A percentile compares a stretch with the other conserved stretches of the same genome.
These are phyloP conservation scores for Drosophila colorata DNA, from an alignment of 2,888 invertebrate species.

Conservation along the genomic window DNA sequence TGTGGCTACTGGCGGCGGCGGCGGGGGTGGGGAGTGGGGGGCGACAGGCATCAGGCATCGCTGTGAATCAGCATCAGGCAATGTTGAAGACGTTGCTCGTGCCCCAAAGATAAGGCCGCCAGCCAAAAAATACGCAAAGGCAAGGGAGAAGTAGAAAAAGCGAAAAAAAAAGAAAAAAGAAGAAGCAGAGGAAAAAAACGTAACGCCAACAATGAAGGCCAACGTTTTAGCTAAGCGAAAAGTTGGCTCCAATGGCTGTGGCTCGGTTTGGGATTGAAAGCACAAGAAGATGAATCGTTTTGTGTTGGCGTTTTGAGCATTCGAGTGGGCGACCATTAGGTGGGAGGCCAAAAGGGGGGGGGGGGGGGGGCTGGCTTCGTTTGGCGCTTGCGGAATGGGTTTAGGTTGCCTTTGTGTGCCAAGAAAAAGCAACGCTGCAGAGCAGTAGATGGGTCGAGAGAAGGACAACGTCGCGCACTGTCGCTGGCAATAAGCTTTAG, in stretches of 20 bases:
- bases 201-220: conserved; percentile 69
- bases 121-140: conserved; percentile 61
- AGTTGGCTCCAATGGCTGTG: conserved; percentile 56
- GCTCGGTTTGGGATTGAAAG: conserved; percentile 70
- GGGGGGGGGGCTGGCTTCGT: too few relatives aligned
- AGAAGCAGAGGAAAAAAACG: conserved; percentile 27
- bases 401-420: conserved; percentile 46
- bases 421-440: conserved; percentile 45
- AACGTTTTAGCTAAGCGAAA: conserved; percentile 71
- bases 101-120: conserved; percentile 59
- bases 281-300: conserved; percentile 83
- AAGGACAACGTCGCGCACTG: conserved; percentile 46
- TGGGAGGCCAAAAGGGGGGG: background rate
- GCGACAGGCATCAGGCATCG: conserved; percentile 45
- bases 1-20: conserved; percentile 9
- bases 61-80: conserved; percentile 66
- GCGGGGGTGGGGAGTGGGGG: conserved; percentile 1
- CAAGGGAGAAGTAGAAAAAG: conserved; percentile 25
- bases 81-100: conserved; percentile 53
- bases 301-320: conserved; percentile 80
- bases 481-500: conserved; percentile 59
- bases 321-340: conserved; percentile 68
- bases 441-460: conserved; percentile 3
- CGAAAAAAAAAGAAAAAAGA: background rate
- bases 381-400: conserved; percentile 16